These are phyloP conservation scores for Hyperoodon ampullatus DNA, from an alignment of 2,113 vertebrate species.

Conservation along the genomic window DNA sequence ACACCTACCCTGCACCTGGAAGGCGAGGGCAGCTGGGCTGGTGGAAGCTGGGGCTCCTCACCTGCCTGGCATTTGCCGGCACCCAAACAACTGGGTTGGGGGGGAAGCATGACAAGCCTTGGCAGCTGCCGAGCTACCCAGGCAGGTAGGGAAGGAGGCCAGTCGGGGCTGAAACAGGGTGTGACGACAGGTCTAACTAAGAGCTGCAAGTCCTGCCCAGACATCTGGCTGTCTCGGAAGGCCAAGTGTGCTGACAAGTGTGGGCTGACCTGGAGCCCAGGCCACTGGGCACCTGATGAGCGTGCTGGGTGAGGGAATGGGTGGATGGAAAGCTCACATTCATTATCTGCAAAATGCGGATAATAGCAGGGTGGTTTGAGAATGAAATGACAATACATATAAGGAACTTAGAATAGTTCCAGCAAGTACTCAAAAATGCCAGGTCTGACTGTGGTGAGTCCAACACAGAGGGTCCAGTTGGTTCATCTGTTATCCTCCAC, in stretches of 20 bases:
- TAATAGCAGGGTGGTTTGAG: neutral
- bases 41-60: neutral
- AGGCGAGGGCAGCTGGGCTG: neutral
- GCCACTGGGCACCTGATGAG: neutral
- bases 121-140: neutral
- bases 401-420: neutral
- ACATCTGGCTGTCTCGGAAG: conserved; percentile 40
- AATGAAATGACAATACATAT: neutral
- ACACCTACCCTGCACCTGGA: neutral
- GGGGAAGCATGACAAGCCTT: neutral
- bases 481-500: neutral
- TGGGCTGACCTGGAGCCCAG: neutral
- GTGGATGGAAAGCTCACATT: neutral
- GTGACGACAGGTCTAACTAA: neutral
- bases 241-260: conserved; percentile 1
- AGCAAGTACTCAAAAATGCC: neutral
- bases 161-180: neutral
- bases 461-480: neutral
- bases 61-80: conserved; percentile 17
- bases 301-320: neutral
- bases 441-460: neutral
- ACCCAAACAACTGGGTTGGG: conserved; percentile 35
- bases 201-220: neutral
- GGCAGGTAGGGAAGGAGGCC: neutral
- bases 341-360: neutral